These are phyloP conservation scores for Oikopleura vanhoeffeni DNA, from an alignment of 23 tunicate genomes.

Conservation along the genomic window DNA sequence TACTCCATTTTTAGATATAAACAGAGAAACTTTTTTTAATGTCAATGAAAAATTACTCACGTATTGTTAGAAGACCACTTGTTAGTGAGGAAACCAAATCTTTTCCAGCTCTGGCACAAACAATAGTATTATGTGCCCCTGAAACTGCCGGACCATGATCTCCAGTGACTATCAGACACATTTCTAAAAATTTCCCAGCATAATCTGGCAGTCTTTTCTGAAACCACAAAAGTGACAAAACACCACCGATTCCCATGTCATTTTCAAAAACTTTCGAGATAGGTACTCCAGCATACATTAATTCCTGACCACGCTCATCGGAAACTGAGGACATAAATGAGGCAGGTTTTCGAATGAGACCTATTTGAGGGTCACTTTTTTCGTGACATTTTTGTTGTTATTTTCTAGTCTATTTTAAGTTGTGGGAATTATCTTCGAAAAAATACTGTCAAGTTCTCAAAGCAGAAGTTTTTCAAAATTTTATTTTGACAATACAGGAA, in stretches of 20 bases:
- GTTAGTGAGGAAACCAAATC: constrained; percentile 78
- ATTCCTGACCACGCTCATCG: constrained; percentile 87
- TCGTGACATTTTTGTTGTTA: no score
- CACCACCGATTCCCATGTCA: constrained; percentile 86
- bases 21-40: neutral
- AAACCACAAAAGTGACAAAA: constrained; percentile 77
- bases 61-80: constrained; percentile 79
- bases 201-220: constrained; percentile 69
- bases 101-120: constrained; percentile 94
- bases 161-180: constrained; percentile 86
- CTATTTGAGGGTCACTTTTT: constrained; percentile 38
- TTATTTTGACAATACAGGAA: no score
- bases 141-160: constrained; percentile 99
- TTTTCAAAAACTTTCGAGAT: constrained; percentile 78
- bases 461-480: no score
- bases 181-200: constrained; percentile 85
- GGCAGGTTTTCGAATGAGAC: constrained; percentile 78
- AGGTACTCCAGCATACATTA: constrained; percentile 92
- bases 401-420: no score
- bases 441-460: no score
- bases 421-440: no score
- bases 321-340: constrained; percentile 77
- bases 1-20: neutral
- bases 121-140: constrained; percentile 96
- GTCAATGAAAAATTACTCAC: neutral